A percentile compares a stretch with the other conserved stretches of the same genome.
Evolutionary conservation across 2,888 invertebrate genomes (phyloP).

Genomic region (Aleiodes leptofemur): DNA sequence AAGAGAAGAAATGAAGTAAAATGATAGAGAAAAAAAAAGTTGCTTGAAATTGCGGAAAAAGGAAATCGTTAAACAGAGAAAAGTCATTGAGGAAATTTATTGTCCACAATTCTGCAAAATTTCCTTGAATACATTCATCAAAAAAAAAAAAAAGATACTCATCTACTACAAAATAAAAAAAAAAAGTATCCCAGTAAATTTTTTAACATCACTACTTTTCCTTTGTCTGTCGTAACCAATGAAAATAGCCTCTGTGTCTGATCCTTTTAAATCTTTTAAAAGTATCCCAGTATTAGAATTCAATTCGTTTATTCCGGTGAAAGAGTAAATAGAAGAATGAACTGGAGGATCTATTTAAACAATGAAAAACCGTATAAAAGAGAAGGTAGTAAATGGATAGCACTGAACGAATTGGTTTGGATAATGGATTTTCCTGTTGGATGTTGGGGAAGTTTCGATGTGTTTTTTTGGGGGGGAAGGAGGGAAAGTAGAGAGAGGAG

Average conservation of each 20-base stretch:
- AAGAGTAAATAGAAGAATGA: conserved; percentile 9
- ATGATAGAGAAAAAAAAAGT: neutral
- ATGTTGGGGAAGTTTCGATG: neutral
- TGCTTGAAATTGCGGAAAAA: conserved; percentile 18
- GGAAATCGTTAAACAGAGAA: conserved; percentile 26
- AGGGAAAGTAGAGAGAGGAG: too few species aligned
- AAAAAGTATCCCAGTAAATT: too few species aligned
- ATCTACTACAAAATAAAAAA: neutral
- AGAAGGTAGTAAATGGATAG: conserved; percentile 30
- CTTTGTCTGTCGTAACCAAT: too few species aligned
- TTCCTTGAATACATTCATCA: neutral
- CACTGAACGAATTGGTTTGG: conserved; percentile 23
- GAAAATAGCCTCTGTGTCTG: neutral
- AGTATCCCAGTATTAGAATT: conserved; percentile 16
- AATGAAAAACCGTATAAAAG: conserved; percentile 25
- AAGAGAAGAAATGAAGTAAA: conserved; percentile 10
- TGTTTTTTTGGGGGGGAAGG: conserved; percentile 12
- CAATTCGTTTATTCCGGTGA: conserved; percentile 10
- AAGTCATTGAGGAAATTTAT: conserved; percentile 14
- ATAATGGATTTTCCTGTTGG: conserved; percentile 32
- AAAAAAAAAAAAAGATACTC: neutral
- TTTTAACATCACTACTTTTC: too few species aligned
- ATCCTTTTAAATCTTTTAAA: conserved; percentile 12
- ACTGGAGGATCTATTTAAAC: conserved; percentile 28
- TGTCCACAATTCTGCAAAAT: conserved; percentile 3